Evolutionary conservation across 2,797 vertebrate genomes (phyloP), one percentile per base, ranked within the genome.

Genomic region (Microhierax caerulescens): DNA sequence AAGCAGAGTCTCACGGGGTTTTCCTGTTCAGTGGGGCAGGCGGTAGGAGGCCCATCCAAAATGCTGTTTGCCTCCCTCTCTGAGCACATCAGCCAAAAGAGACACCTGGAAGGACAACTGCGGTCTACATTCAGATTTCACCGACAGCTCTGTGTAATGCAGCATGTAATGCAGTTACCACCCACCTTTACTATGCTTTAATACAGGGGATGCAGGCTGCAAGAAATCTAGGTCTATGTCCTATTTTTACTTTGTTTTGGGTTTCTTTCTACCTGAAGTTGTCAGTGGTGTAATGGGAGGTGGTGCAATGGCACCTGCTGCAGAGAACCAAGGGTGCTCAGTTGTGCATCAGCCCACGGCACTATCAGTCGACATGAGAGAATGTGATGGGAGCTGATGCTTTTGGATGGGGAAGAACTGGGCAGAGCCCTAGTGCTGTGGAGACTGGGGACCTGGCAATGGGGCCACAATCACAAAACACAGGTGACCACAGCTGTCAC

Each of bases 111-210:
- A 88, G 37, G 37, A 69, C 85, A 80, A 57, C 32, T 9, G 27
- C 27, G 15, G 45, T 83, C 68, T 77, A 1, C 10, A 23, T 10
- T 78, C 53, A 51, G 48, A 60, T 88, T 83, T 80, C 75, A 83
- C 22, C 72, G 67, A 69, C 18, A 89, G 70, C 28, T 59, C 72
- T 74, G 28, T 30, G 45, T 75, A 88, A 89, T 12, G 37, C 65
- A 69, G 60, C 43, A 9, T 23, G 48, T 48, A 86, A 80, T 39
- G 63, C n/a, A 65, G 80, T 85, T 85, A 77, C 18, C 1, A 2
- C 63, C 87, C 78, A 85, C 51, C 25, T 82, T 72, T 91, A 91
- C 50, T 41, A 16, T 30, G 57, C 7, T 75, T 93, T 93, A 80
- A 68, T 63, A 56, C 0, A 5, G 48, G 56, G 21, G 27, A 17